Base-by-base conservation (phyloP, 2,888 invertebrate species). In the Ophion slaviceki region DNA sequence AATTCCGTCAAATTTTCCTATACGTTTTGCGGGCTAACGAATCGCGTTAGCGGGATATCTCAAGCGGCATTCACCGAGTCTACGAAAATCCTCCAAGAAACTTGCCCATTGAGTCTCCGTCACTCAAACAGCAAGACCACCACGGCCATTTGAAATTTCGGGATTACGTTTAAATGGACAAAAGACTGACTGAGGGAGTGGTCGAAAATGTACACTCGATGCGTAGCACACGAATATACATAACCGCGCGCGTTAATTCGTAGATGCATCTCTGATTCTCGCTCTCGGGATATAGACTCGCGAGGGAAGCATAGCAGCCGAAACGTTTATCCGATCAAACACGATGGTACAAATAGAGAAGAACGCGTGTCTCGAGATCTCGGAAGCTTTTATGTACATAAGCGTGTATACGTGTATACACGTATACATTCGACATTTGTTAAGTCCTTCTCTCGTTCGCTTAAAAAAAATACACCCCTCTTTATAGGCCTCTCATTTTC, bases 341-440 rank as follows among this genome's bases (percentile, higher is more conserved):
- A 87, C 84, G 87, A 88, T 88, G 87, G 87, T 88, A 88, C 87
- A 88, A 88, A 88, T 88, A 88, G 88, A 88, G 88, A 88, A 88
- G 88, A 84, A 68, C 84, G 80, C 86, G 87, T 87, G 88, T 79
- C 79, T 79, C 53, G 79, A 61, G 53, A 79, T 71, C 70, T 70
- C 62, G 47, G 78, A 70, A 78, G 68, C 68, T 32, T 78, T 45
- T 70, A 70, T 64, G 32, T 64, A 70, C 70, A 32, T 36, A 36
- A 8, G 4, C 36, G 5, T 36, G n/a, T 59, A 47, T 47, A 47
- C 47, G 47, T 47, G 11, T 14, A 47, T 47, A 47, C 47, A 47
- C 20, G 32, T 81, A 59, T 67, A 72, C 47, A 76, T 82, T n/a
- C 64, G 53, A n/a, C 59, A 53, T 77, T 57, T 53, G 45, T 77